Evolutionary conservation across 2,888 invertebrate species (phyloP).

Genomic region (Trichopria drosophilae): DNA sequence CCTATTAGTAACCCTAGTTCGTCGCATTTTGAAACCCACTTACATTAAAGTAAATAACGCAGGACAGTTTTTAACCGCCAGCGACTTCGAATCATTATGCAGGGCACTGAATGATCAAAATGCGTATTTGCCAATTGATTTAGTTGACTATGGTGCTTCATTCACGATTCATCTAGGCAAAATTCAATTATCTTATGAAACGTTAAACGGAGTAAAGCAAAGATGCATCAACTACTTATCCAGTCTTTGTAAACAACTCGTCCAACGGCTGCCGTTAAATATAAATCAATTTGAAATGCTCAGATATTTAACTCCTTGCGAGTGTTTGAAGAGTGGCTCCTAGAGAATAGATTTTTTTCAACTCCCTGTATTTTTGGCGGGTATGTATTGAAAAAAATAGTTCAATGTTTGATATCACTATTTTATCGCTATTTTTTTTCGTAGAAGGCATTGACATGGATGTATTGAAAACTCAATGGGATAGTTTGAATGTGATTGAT

Average conservation of each 20-base stretch:
- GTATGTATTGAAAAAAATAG: too few relatives aligned
- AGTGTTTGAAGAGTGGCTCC: not conserved
- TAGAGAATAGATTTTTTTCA: too few relatives aligned
- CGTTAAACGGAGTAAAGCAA: not conserved
- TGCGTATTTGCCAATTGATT: not conserved
- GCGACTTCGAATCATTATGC: too few relatives aligned
- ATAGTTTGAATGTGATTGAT: too few relatives aligned
- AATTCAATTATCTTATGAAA: not conserved
- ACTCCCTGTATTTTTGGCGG: too few relatives aligned
- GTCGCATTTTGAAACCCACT: slow-evolving; percentile 26
- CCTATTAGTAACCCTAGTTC: slow-evolving; percentile 20
- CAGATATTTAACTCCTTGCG: not conserved
- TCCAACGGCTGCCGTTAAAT: not conserved
- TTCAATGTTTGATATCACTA: too few relatives aligned
- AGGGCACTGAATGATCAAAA: too few relatives aligned
- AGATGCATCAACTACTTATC: not conserved
- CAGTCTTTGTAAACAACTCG: not conserved
- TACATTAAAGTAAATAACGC: slow-evolving; percentile 9
- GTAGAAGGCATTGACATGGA: too few relatives aligned
- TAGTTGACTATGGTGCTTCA: not conserved
- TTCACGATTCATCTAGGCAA: not conserved
- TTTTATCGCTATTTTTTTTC: too few relatives aligned
- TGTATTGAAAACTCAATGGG: too few relatives aligned
- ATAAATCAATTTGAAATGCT: not conserved
- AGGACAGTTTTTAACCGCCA: too few relatives aligned